Evolutionary conservation across 2,797 vertebrate species (phyloP), one percentile per base, ranked within the genome.

Genomic region (Coccyzus lansbergi): DNA sequence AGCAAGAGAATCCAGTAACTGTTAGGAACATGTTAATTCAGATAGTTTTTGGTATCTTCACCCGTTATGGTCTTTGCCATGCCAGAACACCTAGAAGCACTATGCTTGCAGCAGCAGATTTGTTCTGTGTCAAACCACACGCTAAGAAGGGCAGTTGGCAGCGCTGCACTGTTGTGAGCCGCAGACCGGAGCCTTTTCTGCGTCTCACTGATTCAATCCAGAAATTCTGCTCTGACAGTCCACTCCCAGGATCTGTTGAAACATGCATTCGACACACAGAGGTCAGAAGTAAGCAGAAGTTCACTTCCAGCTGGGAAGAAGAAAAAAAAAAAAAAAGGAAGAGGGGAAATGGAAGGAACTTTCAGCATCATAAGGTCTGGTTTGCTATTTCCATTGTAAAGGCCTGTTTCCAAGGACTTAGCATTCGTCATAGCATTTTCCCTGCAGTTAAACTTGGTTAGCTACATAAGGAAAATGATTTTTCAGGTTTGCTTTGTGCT

Each of bases 81-180:
- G 8, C 44, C 80, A 22, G 20, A 51, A 55, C 33, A 67, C 71
- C 22, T 13, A 44, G 82, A 25, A 65, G 81, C 33, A 31, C 19
- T 12, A 12, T 0, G 0, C 34, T 42, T 44, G 18, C 71, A 36
- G 25, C 49, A 33, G 75, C 71, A 71, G 40, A 18, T 52, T 51
- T 46, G 55, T 55, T 81, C 20, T 17, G n/a, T 40, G 63, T 76
- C 76, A 67, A 62, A 25, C 18, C 48, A 26, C 1, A 2, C 0
- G 1, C 53, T 28, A 19, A 42, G 69, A 65, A 70, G 68, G 42
- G 36, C 64, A 51, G 44, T 4, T 42, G 77, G 63, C 63, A 79
- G 68, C 26, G 0, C 5, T 38, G 44, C 38, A 0, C 4, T 38
- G 44, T 38, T 2, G 0, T 19, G 31, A 16, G 26, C n/a, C 9